Conservation (phyloP, 2,113 vertebrate species). For the Pseudois nayaur region DNA sequence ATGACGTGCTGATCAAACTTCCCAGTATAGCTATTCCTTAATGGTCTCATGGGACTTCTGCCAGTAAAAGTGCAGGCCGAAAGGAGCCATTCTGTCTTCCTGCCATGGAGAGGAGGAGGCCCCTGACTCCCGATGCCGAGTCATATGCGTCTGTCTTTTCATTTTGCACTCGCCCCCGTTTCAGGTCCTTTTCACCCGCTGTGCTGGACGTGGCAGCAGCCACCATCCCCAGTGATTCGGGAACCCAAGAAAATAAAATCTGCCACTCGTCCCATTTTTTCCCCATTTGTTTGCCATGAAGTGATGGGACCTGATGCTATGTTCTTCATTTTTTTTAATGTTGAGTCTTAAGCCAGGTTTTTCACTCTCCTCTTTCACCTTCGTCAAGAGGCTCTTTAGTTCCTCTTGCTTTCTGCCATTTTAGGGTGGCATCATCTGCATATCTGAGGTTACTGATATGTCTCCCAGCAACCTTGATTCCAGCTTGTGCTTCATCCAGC, state of each 20-base stretch:
- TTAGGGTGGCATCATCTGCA: background rate
- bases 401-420: background rate
- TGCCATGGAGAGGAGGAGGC: background rate
- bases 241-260: background rate
- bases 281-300: background rate
- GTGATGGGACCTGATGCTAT: background rate
- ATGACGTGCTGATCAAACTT: background rate
- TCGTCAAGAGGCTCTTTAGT: background rate
- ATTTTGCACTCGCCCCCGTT: background rate
- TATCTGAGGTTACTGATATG: background rate
- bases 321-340: background rate
- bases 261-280: background rate
- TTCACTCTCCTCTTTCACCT: background rate
- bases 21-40: background rate
- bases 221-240: background rate
- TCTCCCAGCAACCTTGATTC: background rate
- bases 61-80: background rate
- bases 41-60: background rate
- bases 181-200: background rate
- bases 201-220: background rate
- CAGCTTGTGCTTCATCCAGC: background rate
- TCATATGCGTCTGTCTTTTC: background rate
- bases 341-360: background rate
- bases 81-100: background rate
- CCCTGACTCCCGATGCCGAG: background rate